Conservation (phyloP, 2,797 vertebrate genomes). For the Smutsia temminckii region DNA sequence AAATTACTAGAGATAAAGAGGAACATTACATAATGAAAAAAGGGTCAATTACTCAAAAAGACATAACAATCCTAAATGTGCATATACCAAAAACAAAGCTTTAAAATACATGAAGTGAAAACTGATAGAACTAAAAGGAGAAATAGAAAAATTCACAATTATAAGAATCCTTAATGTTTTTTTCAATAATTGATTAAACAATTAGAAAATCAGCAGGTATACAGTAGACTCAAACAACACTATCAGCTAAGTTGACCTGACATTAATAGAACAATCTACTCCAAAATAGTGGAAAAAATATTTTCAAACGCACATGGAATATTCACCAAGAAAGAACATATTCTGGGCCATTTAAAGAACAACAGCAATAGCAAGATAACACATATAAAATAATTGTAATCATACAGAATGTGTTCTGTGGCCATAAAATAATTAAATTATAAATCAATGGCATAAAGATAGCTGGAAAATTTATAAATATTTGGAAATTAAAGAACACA, state of each 20-base stretch:
- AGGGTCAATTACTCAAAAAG: not conserved
- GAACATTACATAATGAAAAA: not conserved
- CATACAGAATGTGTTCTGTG: not conserved
- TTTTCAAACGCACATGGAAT: not conserved
- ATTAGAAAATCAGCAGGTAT: not conserved
- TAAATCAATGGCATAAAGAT: not conserved
- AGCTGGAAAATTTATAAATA: not conserved
- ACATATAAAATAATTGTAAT: not conserved
- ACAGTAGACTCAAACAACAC: not conserved
- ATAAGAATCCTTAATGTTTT: not conserved
- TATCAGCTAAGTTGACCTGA: not conserved
- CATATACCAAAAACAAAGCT: not conserved
- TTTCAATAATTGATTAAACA: not conserved
- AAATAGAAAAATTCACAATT: not conserved
- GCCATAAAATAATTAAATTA: not conserved
- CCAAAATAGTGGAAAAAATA: not conserved
- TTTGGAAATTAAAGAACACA: not conserved
- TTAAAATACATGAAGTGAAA: slow-evolving; percentile 36
- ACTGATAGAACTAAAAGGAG: not conserved
- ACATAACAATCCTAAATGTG: not conserved
- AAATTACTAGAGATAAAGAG: not conserved
- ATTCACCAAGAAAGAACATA: not conserved
- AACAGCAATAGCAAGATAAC: not conserved
- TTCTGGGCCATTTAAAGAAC: not conserved
- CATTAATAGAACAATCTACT: not conserved